Base-by-base conservation (phyloP, 2,113 vertebrate species). In the Marcusenius ussheri region DNA sequence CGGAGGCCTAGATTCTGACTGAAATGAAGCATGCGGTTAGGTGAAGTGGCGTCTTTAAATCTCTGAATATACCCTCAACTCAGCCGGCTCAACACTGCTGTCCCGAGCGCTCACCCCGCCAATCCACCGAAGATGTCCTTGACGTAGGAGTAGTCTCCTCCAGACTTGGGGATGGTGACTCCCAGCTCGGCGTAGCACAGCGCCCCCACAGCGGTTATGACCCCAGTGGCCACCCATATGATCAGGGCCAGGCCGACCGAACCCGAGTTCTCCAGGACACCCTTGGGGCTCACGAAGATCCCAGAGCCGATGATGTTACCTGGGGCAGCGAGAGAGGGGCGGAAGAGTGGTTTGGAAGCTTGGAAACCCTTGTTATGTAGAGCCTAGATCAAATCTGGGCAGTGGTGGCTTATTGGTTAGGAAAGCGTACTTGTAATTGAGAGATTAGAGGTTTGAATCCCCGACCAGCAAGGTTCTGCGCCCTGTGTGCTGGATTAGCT, bases 281-380 rank as follows among this genome's bases (percentile, higher is more conserved):
- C 97, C 58, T 97, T 97, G 0, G 96, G 97, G 2, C 96, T 97
- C n/a, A 97, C 96, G 89, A 98, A 98, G 90, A 97, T 97, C 83
- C 97, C 97, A 0, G 96, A 96, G 74, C 96, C 97, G 2, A 97
- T 96, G 93, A 97, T 97, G 94, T 97, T 97, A 19, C 95, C 97
- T 95, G 84, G 39, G 84, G 62, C 85, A 50, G 90, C 10, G 50
- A 35, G 35, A 45, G 31, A 50, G 88, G 3, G 80, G 19, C 1
- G 56, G 19, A 47, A 80, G 3, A 45, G 49, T 17, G 21, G 39
- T 70, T 31, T 66, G n/a, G 62, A 66, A 27, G n/a, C 62, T 66
- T 27, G n/a, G 27, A 70, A 31, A 27, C 27, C n/a, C n/a, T 27
- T 66, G n/a, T 11, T 27, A 66, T 31, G n/a, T 13, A 66, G n/a